phyloP scores from a whole-genome alignment of 2,888 invertebrate species.

The Machimus rusticus region DNA sequence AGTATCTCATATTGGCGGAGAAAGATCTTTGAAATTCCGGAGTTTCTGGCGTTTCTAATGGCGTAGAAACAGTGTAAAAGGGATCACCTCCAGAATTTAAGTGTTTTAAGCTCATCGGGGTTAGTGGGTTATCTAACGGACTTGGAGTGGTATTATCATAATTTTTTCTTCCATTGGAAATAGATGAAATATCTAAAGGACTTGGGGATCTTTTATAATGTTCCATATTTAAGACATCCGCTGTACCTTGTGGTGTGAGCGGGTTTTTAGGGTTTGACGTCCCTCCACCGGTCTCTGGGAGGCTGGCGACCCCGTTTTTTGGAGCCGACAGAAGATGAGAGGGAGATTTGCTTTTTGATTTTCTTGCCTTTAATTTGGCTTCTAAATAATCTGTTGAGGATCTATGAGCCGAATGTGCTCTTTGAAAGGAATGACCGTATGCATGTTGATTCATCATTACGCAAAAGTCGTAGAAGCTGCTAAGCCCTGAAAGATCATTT shows the following conservation, averaged over 20 bases:
- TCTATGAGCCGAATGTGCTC: constrained; percentile 31
- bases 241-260: not conserved
- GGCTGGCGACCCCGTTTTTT: constrained; percentile 40
- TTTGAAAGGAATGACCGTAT: not conserved
- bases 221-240: not conserved
- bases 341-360: constrained; percentile 8
- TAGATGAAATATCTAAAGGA: not conserved
- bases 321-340: not conserved
- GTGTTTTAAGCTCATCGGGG: not conserved
- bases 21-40: constrained; percentile 54
- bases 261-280: not conserved
- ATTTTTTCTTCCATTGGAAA: not conserved
- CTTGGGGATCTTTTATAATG: not conserved
- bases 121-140: not conserved
- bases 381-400: constrained; percentile 46
- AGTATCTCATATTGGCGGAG: constrained; percentile 54
- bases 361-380: not conserved
- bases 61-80: not conserved
- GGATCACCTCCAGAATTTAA: not conserved
- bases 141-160: not conserved
- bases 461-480: constrained; percentile 53
- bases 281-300: constrained; percentile 14
- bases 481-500: constrained; percentile 39
- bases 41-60: constrained; percentile 4
- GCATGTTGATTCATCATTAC: constrained; percentile 54